phyloP scores from a whole-genome alignment of 2,113 vertebrate genomes.

The Nycticryphes semicollaris region DNA sequence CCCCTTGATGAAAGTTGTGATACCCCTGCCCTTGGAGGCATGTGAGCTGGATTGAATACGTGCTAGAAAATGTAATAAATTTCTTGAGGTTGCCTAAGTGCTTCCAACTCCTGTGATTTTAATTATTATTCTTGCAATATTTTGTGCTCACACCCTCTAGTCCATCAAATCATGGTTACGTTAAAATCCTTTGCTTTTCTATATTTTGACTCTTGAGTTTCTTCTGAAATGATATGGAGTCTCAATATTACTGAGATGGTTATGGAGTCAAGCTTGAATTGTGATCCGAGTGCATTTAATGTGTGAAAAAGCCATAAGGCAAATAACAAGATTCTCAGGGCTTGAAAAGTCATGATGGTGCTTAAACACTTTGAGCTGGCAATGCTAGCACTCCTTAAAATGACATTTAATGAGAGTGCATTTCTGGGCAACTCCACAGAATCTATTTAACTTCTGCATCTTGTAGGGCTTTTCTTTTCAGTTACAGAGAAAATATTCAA shows the following conservation, averaged over 20 bases:
- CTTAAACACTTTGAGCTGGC: constrained; percentile 39
- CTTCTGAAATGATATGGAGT: not conserved
- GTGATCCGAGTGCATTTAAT: constrained; percentile 34
- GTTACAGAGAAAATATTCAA: not conserved
- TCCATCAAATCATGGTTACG: not conserved
- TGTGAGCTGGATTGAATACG: not conserved
- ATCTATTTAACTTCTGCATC: constrained; percentile 38
- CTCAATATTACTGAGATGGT: not conserved
- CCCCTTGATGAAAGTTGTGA: not conserved
- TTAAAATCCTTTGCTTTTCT: not conserved
- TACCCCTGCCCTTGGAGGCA: constrained; percentile 5
- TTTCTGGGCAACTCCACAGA: constrained; percentile 37
- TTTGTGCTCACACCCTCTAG: not conserved
- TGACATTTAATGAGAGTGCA: constrained; percentile 52
- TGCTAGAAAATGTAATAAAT: not conserved
- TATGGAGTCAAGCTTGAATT: constrained; percentile 40
- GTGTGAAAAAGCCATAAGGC: constrained; percentile 63
- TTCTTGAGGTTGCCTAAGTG: not conserved
- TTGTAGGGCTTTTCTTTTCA: not conserved
- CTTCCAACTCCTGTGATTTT: not conserved
- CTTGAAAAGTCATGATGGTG: constrained; percentile 49
- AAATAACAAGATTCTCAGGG: constrained; percentile 46
- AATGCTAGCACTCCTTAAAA: constrained; percentile 20
- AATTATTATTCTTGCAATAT: constrained; percentile 25
- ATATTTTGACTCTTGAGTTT: not conserved